Conservation (phyloP, 2,888 invertebrate species). For the Apocheima hispidaria region DNA sequence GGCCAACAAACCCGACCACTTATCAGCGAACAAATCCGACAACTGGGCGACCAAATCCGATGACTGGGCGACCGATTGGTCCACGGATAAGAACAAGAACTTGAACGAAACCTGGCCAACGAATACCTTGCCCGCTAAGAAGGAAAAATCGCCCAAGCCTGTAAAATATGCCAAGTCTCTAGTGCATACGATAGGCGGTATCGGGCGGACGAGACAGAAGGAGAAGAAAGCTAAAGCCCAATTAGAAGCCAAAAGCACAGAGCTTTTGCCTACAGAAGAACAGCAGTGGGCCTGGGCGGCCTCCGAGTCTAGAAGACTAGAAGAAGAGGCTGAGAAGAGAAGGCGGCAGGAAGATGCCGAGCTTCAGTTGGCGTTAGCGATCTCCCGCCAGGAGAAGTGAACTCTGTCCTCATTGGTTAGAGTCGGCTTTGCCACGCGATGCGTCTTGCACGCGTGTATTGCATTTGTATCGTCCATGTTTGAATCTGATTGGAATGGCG, state of each 20-base stretch:
- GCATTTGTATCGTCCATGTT: slow-evolving; percentile 36
- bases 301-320: slow-evolving; percentile 87
- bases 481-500: background rate
- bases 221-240: slow-evolving; percentile 68
- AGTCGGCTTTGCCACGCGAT: slow-evolving; percentile 35
- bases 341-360: slow-evolving; percentile 90
- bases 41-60: slow-evolving; percentile 63
- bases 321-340: slow-evolving; percentile 87
- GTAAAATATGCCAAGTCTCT: slow-evolving; percentile 79
- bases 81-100: slow-evolving; percentile 66
- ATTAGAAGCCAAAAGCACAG: slow-evolving; percentile 59
- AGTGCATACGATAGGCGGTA: slow-evolving; percentile 81
- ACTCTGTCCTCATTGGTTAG: slow-evolving; percentile 5
- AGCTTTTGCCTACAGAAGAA: slow-evolving; percentile 84
- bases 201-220: slow-evolving; percentile 69
- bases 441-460: slow-evolving; percentile 7
- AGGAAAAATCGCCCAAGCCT: slow-evolving; percentile 80
- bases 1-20: slow-evolving; percentile 57
- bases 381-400: slow-evolving; percentile 86
- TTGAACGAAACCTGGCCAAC: slow-evolving; percentile 79
- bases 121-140: slow-evolving; percentile 74
- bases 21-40: slow-evolving; percentile 48
- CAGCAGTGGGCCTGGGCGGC: slow-evolving; percentile 92
- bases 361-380: slow-evolving; percentile 89
- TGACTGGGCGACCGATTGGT: slow-evolving; percentile 71